Conservation (phyloP, 1,140 invertebrate genomes). For the Atta colombica region DNA sequence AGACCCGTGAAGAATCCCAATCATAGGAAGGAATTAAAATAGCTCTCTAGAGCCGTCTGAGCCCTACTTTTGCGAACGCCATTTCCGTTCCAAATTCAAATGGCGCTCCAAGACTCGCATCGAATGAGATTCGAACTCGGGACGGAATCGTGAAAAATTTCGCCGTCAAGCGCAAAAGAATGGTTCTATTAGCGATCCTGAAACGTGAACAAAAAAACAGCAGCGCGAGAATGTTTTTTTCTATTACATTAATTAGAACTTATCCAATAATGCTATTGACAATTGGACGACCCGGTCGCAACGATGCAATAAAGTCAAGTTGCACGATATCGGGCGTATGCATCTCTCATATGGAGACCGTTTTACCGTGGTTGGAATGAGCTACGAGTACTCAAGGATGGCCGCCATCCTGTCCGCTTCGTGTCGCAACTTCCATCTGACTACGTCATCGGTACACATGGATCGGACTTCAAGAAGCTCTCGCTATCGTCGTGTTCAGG, state of each 20-base stretch:
- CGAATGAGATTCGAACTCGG: neutral
- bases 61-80: constrained; percentile 32
- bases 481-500: constrained; percentile 32
- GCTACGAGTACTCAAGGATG: constrained; percentile 80
- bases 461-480: constrained; percentile 35
- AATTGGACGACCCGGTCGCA: constrained; percentile 43
- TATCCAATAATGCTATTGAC: constrained; percentile 4
- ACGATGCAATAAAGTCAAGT: constrained; percentile 53
- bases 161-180: neutral
- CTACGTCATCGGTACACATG: constrained; percentile 64
- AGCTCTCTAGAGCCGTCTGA: constrained; percentile 38
- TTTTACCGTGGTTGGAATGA: constrained; percentile 70
- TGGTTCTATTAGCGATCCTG: constrained; percentile 1
- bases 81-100: constrained; percentile 40
- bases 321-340: constrained; percentile 54
- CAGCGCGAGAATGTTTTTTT: constrained; percentile 28
- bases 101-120: neutral
- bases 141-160: neutral
- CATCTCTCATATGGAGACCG: constrained; percentile 55
- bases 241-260: neutral
- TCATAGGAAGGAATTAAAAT: constrained; percentile 52
- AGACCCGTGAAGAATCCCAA: constrained; percentile 60
- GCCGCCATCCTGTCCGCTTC: constrained; percentile 67
- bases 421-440: constrained; percentile 76
- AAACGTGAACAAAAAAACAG: neutral